phyloP scores from a whole-genome alignment of 2,888 invertebrate genomes.

The Erannis defoliaria region DNA sequence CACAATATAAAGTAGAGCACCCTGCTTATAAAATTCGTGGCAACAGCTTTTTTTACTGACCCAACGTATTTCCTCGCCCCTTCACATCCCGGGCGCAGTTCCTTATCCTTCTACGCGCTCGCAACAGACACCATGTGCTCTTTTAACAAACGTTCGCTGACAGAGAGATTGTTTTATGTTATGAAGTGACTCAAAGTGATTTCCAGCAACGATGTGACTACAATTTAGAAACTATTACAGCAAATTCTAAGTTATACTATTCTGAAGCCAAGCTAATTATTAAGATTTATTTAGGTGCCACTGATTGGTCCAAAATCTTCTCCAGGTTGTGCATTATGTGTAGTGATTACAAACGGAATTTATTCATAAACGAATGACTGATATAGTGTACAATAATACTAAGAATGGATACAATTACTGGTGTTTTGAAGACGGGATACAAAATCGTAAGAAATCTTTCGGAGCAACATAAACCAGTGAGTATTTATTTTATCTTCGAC shows the following conservation, averaged over 20 bases:
- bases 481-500: slow-evolving; percentile 45
- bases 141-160: slow-evolving; percentile 21
- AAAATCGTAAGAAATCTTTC: slow-evolving; percentile 80
- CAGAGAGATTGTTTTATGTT: not conserved
- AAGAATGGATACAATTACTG: slow-evolving; percentile 76
- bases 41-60: slow-evolving; percentile 80
- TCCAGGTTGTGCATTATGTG: not conserved
- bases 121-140: slow-evolving; percentile 72
- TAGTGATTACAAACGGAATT: slow-evolving; percentile 16
- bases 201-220: not conserved
- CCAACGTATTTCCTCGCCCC: slow-evolving; percentile 81
- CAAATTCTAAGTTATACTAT: too few relatives aligned
- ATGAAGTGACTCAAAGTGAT: not conserved
- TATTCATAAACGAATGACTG: slow-evolving; percentile 11
- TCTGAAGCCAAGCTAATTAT: too few relatives aligned
- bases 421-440: slow-evolving; percentile 79
- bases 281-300: too few relatives aligned
- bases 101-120: slow-evolving; percentile 76
- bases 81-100: slow-evolving; percentile 66
- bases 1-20: slow-evolving; percentile 70
- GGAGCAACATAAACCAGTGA: slow-evolving; percentile 75
- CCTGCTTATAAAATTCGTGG: slow-evolving; percentile 66
- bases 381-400: slow-evolving; percentile 52
- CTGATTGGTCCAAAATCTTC: not conserved
- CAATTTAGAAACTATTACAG: too few relatives aligned